Evolutionary conservation across 35 echinoderm and acorn worm species (phyloP), one percentile per base, ranked within the genome.

Genomic region (Apostichopus parvimensis): DNA sequence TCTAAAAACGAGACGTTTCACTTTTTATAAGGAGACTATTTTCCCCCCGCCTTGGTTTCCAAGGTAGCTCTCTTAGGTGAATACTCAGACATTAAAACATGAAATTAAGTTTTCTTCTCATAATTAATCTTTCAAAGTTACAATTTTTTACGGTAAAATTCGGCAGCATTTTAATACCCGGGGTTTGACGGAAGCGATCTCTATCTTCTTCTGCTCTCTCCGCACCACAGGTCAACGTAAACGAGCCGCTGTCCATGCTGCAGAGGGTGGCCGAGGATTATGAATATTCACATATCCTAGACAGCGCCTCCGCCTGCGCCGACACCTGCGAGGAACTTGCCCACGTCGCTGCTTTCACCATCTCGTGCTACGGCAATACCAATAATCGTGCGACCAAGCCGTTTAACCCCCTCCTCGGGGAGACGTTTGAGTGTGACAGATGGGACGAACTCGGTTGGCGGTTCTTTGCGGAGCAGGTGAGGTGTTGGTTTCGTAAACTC

Each of bases 241-340:
- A 99, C 78, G 97, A 99, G 75, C 97, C 97, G 28, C 88, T 99
- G 54, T 99, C 97, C 60, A 99, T 99, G 97, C 77, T 99, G 5
- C 97, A 99, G 83, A 92, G 97, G 58, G 86, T 99, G 34, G 93
- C 88, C 11, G 97, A 99, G 73, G 97, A 99, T 73, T 92, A 93
- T 77, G 91, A 94, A 78, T 99, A 94, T 87, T 87, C 95, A 70
- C 94, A 96, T 54, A 90, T 96, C 23, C 89, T 99, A 79, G 91
- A 96, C 58, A 92, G 73, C 52, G 97, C 97, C 13, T 95, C 95
- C 15, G 62, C 87, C 82, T 99, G 97, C 77, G 84, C 94, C 61
- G 93, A 94, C 52, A 94, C 95, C 15, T 87, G 93, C 20, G 97
- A 99, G 70, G 94, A 99, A 90, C 85, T 99, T 71, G 95, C 95